phyloP scores from a whole-genome alignment of 2,113 vertebrate species.

The Rhabdomys dilectus region DNA sequence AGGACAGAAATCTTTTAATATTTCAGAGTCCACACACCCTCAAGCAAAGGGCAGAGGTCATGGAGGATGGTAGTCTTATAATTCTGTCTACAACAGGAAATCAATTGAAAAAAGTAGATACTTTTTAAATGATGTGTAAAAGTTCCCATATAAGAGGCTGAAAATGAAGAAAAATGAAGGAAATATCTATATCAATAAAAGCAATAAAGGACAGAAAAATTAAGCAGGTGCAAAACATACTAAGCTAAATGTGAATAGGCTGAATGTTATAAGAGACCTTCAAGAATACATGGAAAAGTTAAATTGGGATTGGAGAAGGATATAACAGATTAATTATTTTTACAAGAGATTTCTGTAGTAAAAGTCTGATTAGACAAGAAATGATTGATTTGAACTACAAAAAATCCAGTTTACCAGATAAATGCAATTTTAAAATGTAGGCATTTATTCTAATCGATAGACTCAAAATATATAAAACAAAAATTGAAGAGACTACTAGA shows the following conservation, averaged over 20 bases:
- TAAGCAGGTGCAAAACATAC: not conserved
- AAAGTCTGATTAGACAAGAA: not conserved
- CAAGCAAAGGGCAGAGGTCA: not conserved
- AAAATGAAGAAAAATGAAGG: not conserved
- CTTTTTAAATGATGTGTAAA: not conserved
- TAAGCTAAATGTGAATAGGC: not conserved
- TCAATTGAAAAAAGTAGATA: not conserved
- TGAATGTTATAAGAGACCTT: not conserved
- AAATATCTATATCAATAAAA: not conserved
- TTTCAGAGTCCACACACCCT: not conserved
- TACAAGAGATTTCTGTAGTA: not conserved
- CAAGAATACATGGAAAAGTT: not conserved
- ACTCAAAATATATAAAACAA: not conserved
- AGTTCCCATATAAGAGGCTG: not conserved
- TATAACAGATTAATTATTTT: not conserved
- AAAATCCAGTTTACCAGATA: not conserved
- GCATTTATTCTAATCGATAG: not conserved
- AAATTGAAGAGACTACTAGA: not conserved
- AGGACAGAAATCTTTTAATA: not conserved
- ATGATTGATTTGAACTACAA: not conserved
- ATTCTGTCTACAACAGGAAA: not conserved
- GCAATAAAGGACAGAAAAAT: conserved; percentile 14
- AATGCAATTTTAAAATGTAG: not conserved
- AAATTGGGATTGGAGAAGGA: not conserved
- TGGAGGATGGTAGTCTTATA: not conserved